Evolutionary conservation across 2,888 invertebrate genomes (phyloP), one percentile per base, ranked within the genome.

Genomic region (Blastobasis adustella): DNA sequence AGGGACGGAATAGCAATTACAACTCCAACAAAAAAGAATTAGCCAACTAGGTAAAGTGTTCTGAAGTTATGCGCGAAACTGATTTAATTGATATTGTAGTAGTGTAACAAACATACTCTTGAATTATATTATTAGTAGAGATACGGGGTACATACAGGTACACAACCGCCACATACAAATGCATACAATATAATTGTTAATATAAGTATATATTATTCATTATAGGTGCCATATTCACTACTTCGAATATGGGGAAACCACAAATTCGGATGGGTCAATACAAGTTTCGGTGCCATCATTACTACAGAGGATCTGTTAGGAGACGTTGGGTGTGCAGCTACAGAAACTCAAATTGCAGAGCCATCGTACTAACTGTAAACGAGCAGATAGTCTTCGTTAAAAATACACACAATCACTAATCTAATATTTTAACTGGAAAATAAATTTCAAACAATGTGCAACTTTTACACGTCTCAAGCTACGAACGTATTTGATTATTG

Each of bases 261-360:
- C 53, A 60, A 1, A 55, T 62, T 6, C 49, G 59, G 47, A 47
- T 58, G 1, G 63, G 61, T 0, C n/a, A 9, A 0, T 56, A 58
- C 47, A 45, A 6, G 52, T 23, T 23, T 23, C 23, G 23, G 51
- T 1, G 38, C 43, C 6, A 61, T 23, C 2, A 23, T 3, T 23
- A 23, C 23, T 23, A 23, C 23, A 23, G 23, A 23, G 23, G 23
- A 23, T 23, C 23, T 23, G 3, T 23, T 23, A 52, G 38, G 54
- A 54, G 10, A 52, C 61, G 37, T 23, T 73, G 74, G 73, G 57
- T 59, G 0, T 73, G 71, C 51, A 59, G 57, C 10, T 58, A 57
- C 23, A 59, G 62, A 55, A 53, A 59, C n/a, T 53, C 57, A 0
- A 43, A 46, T 6, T 77, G 77, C 47, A 62, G 62, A 23, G 71